Evolutionary conservation across 1,140 invertebrate species (phyloP), one percentile per base, ranked within the genome.

Genomic region (Ceratosolen solmsi): DNA sequence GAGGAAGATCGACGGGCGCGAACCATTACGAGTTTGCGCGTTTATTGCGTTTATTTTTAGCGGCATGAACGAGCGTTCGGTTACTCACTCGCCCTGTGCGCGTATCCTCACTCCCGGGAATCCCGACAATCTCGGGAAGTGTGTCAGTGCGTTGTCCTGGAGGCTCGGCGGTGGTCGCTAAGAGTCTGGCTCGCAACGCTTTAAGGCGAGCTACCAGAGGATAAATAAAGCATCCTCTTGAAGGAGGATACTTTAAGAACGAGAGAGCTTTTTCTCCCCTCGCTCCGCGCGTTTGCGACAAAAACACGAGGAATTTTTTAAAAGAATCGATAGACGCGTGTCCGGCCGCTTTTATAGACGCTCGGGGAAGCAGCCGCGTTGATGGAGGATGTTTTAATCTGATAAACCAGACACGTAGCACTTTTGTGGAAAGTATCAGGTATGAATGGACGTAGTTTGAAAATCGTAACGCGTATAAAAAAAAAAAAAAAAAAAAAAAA

Each of bases 31-130:
- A 20, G 25, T 11, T 63, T 22, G 46, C 20, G 56, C 49, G 65
- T 77, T 78, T 78, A 78, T 78, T 60, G n/a, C 74, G 54, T 51
- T 75, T 83, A 83, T 83, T 83, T 80, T 83, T 70, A 75, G 72
- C 8, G 41, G 63, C 46, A 70, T 33, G 46, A n/a, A n/a, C 30
- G 38, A 11, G 41, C 33, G 38, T 8, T 33, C 49, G 65, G 46
- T 56, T 38, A 79, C 63, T 41, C 30, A 71, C 65, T 38, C n/a
- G 17, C 51, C 33, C 54, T 33, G 33, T 58, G 15, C 58, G 0
- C 74, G 3, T 7, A 51, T 20, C 15, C 70, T 82, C 51, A 2
- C 17, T 51, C 36, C 9, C n/a, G 38, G 30, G 8, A 38, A 38
- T 27, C 30, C 8, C 8, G 5, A 25, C 5, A 20, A 85, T 79